Percentiles rank a stretch among this genome's conserved stretches.
These are phyloP conservation scores for Helarctos malayanus DNA, from an alignment of 2,797 vertebrate genomes.

Conservation along the genomic window DNA sequence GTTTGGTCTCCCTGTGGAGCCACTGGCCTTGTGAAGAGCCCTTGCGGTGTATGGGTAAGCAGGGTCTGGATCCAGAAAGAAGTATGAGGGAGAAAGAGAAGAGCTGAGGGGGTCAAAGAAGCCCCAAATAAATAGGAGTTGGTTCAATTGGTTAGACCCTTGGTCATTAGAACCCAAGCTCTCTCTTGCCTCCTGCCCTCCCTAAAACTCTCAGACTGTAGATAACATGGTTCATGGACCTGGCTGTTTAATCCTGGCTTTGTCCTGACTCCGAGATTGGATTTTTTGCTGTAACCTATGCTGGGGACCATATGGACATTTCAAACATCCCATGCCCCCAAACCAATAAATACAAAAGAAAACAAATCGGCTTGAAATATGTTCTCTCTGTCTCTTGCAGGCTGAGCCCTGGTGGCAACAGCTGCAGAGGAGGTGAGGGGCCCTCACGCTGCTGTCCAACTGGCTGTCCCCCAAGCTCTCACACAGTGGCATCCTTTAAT, in stretches of 20 bases:
- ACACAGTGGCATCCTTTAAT: not conserved
- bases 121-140: not conserved
- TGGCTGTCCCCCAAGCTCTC: not conserved
- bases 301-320: not conserved
- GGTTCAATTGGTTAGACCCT: not conserved
- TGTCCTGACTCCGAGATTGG: conserved; percentile 53
- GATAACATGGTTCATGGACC: not conserved
- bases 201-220: not conserved
- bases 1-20: not conserved
- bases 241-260: conserved; percentile 25
- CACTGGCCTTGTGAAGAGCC: not conserved
- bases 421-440: not conserved
- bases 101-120: not conserved
- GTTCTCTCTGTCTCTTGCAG: conserved; percentile 21
- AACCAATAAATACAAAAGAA: conserved; percentile 70
- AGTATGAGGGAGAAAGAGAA: not conserved
- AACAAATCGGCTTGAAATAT: conserved; percentile 42
- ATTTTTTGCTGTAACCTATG: conserved; percentile 50
- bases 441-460: fast-evolving
- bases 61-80: not conserved
- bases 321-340: not conserved
- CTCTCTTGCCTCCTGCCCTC: not conserved
- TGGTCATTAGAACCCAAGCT: not conserved
- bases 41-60: not conserved
- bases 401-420: not conserved